A percentile compares a stretch with the other conserved stretches of the same genome.
phyloP scores from a whole-genome alignment of 2,888 invertebrate species.

The Teleiodes luculella region DNA sequence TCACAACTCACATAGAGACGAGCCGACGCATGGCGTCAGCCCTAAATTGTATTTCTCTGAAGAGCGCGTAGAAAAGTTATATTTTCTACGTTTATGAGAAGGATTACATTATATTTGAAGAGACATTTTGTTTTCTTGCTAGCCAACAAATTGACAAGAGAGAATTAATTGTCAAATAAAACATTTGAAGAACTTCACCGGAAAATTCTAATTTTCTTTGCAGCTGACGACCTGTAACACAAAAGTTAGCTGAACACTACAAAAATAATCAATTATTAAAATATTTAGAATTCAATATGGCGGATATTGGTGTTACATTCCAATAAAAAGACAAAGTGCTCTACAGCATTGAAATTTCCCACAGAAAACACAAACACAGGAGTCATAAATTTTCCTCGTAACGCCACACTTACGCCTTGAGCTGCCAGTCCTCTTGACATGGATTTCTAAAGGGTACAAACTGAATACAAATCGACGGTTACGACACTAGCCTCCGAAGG shows the following conservation, averaged over 20 bases:
- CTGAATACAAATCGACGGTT: slow-evolving; percentile 71
- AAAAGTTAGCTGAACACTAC: too few relatives aligned
- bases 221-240: neutral
- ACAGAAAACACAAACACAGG: slow-evolving; percentile 40
- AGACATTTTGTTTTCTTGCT: slow-evolving; percentile 27
- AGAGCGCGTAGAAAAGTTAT: slow-evolving; percentile 65
- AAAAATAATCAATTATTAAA: too few relatives aligned
- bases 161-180: slow-evolving; percentile 23
- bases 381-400: slow-evolving; percentile 67
- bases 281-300: neutral
- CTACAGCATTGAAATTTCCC: slow-evolving; percentile 32
- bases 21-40: slow-evolving; percentile 63
- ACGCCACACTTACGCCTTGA: slow-evolving; percentile 54
- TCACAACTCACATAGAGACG: slow-evolving; percentile 61
- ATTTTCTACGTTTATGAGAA: slow-evolving; percentile 44
- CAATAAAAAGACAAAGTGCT: slow-evolving; percentile 13
- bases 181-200: neutral
- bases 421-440: slow-evolving; percentile 72
- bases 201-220: too few relatives aligned
- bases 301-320: too few relatives aligned
- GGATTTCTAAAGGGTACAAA: slow-evolving; percentile 68
- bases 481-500: slow-evolving; percentile 60
- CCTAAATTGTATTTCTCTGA: slow-evolving; percentile 71
- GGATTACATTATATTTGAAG: slow-evolving; percentile 45
- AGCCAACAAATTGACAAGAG: neutral